Percentiles rank a stretch among this genome's conserved stretches.
Evolutionary conservation across 2,797 vertebrate genomes (phyloP).

Genomic region (Pseudopleuronectes americanus): DNA sequence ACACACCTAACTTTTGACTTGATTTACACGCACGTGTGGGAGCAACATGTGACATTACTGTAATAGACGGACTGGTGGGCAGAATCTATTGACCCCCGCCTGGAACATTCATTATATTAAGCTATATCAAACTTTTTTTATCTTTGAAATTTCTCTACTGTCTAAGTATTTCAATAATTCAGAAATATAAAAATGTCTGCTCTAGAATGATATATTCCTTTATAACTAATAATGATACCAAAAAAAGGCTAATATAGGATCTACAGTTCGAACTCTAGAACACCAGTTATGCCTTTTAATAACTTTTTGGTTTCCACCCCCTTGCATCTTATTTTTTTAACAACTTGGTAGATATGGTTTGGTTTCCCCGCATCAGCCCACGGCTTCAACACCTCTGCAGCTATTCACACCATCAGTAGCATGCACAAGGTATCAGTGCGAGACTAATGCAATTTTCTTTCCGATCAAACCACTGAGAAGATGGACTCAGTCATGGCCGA

Average conservation of each 20-base stretch:
- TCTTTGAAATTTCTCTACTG: too few species aligned
- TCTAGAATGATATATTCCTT: neutral
- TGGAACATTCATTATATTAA: too few species aligned
- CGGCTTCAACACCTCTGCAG: slow-evolving; percentile 34
- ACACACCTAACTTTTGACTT: neutral
- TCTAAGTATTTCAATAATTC: neutral
- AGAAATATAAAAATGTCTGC: neutral
- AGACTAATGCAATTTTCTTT: slow-evolving; percentile 12
- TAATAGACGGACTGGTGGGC: too few species aligned
- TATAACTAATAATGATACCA: neutral
- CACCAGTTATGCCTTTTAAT: too few species aligned
- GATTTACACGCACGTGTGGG: neutral
- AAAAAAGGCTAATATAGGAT: neutral
- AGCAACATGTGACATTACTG: neutral
- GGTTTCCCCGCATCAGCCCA: slow-evolving; percentile 13
- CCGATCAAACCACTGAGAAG: neutral
- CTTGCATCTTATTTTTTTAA: too few species aligned
- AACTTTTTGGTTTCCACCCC: too few species aligned
- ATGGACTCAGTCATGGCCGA: neutral
- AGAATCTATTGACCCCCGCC: too few species aligned
- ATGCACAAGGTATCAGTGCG: neutral
- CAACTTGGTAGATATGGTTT: neutral
- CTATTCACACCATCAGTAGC: slow-evolving; percentile 9
- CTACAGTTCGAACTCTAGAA: neutral
- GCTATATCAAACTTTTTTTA: too few species aligned